Evolutionary conservation across 2,888 invertebrate genomes (phyloP), one percentile per base, ranked within the genome.

Genomic region (Drosophila flavopinicola): DNA sequence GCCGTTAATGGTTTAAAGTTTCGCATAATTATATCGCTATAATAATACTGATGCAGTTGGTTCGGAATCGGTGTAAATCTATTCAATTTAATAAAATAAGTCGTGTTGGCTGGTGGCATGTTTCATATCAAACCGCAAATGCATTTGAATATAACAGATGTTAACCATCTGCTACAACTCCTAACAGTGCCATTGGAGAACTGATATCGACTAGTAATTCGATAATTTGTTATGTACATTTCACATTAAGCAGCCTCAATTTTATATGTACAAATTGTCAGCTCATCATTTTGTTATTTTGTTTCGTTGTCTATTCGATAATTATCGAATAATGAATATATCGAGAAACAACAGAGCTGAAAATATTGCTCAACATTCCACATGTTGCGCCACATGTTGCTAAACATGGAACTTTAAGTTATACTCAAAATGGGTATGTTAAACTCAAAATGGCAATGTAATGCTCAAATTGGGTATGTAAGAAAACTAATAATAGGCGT

Each of bases 111-210:
- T 4, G 2, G 3, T 27, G 7, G 1, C 3, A 41, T n/a, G 1
- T 10, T 23, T 29, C 4, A 6, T 3, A 58, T 4, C 15, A 7
- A 44, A 37, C 30, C 24, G 15, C 7, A 1, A 25, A 6, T 6
- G 5, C 5, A 45, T 74, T 70, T 42, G 33, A 70, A 60, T 35
- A 54, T 74, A 60, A 67, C 74, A 49, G 58, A 10, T 53, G 20
- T 25, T 38, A 35, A 10, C 7, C n/a, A n/a, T n/a, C n/a, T n/a
- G n/a, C n/a, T n/a, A n/a, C n/a, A n/a, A n/a, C n/a, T n/a, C n/a
- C n/a, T n/a, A n/a, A n/a, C n/a, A n/a, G n/a, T n/a, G n/a, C n/a
- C n/a, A n/a, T n/a, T n/a, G n/a, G n/a, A n/a, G n/a, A n/a, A n/a
- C n/a, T n/a, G n/a, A n/a, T n/a, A n/a, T n/a, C n/a, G n/a, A n/a